Percentiles rank a stretch among this genome's conserved stretches.
Conservation (phyloP, 1,140 invertebrate genomes). For the Drosophila ficusphila region DNA sequence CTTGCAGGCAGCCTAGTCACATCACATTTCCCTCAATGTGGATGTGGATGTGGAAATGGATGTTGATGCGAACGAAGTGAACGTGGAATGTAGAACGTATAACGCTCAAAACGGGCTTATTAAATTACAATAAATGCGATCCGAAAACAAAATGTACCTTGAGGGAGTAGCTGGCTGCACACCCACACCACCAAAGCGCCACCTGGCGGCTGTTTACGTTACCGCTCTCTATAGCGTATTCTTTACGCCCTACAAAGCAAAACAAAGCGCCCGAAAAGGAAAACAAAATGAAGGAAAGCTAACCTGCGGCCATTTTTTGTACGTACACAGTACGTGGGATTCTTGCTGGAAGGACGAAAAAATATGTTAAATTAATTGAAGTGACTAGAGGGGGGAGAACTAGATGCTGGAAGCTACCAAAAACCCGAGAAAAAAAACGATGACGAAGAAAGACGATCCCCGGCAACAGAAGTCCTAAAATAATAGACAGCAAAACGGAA, state of each 20-base stretch:
- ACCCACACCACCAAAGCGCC: constrained; percentile 8
- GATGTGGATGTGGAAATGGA: neutral
- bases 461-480: constrained; percentile 42
- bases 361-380: constrained; percentile 60
- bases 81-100: too few relatives aligned
- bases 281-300: constrained; percentile 26
- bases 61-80: constrained; percentile 8
- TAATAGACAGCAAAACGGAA: constrained; percentile 46
- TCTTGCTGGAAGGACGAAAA: constrained; percentile 3
- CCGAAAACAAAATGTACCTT: constrained; percentile 28
- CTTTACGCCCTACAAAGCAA: constrained; percentile 51
- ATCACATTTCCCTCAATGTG: constrained; percentile 7
- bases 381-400: constrained; percentile 2
- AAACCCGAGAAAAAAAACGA: constrained; percentile 18
- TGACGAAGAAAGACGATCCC: constrained; percentile 19
- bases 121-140: constrained; percentile 70
- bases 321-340: constrained; percentile 10
- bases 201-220: constrained; percentile 43
- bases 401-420: neutral
- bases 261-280: constrained; percentile 13
- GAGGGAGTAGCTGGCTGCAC: constrained; percentile 5
- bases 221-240: constrained; percentile 13
- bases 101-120: constrained; percentile 66
- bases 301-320: constrained; percentile 20
- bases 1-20: constrained; percentile 54